A percentile compares a stretch with the other conserved stretches of the same genome.
Conservation (phyloP, 2,888 invertebrate genomes). For the Microplitis manilae region DNA sequence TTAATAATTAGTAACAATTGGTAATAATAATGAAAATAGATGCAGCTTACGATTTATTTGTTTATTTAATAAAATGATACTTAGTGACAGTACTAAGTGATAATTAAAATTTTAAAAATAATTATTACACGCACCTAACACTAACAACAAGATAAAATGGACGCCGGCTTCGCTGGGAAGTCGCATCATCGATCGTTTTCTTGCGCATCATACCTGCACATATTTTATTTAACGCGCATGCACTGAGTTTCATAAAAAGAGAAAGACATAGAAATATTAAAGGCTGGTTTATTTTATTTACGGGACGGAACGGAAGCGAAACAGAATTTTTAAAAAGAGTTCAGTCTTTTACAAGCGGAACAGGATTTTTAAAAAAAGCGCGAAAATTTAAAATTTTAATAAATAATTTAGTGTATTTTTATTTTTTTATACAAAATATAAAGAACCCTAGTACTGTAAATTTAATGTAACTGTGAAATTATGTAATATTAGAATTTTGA, state of each 20-base stretch:
- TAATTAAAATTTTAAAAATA: background rate
- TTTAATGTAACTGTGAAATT: too few species aligned
- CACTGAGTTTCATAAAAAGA: background rate
- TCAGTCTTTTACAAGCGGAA: too few species aligned
- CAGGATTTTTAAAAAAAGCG: too few species aligned
- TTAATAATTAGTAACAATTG: background rate
- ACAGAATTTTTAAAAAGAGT: too few species aligned
- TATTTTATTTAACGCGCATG: background rate
- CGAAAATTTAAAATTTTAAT: too few species aligned
- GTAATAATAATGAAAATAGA: background rate
- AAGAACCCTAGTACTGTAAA: too few species aligned
- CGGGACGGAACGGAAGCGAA: too few species aligned
- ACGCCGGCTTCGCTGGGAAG: conserved; percentile 65
- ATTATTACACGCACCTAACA: conserved; percentile 21
- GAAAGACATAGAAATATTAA: background rate
- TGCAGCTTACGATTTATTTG: background rate
- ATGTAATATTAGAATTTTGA: too few species aligned
- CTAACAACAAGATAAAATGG: conserved; percentile 62
- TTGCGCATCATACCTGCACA: conserved; percentile 12
- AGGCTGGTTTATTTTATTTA: background rate
- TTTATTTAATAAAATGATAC: background rate
- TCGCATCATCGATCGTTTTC: conserved; percentile 63
- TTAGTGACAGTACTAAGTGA: background rate
- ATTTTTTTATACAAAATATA: too few species aligned
- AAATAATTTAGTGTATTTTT: too few species aligned